Conservation (phyloP, 2,113 vertebrate species). For the Nyctereutes procyonoides region DNA sequence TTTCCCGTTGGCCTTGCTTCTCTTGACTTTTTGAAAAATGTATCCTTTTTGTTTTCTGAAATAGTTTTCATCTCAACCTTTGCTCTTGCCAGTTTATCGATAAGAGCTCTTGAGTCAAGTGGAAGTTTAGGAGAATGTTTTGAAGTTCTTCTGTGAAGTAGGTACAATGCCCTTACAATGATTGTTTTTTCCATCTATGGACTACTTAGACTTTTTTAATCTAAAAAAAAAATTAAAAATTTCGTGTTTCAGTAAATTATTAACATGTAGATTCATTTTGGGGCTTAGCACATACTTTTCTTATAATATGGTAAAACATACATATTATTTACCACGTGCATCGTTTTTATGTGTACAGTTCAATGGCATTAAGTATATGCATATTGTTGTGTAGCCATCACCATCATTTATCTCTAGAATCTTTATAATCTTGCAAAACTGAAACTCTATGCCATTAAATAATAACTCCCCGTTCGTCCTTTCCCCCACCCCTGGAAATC, state of each 20-base stretch:
- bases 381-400: background rate
- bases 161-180: background rate
- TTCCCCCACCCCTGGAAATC: background rate
- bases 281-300: background rate
- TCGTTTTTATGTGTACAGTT: background rate
- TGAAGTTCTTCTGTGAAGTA: conserved; percentile 53
- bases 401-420: background rate
- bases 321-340: background rate
- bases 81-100: conserved; percentile 54
- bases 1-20: conserved; percentile 71
- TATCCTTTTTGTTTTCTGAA: conserved; percentile 60
- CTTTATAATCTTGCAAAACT: background rate
- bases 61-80: conserved; percentile 68
- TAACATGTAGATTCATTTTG: background rate
- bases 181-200: background rate
- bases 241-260: conserved; percentile 39
- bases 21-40: conserved; percentile 68
- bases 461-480: background rate
- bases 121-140: conserved; percentile 60
- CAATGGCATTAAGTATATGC: background rate
- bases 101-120: conserved; percentile 57
- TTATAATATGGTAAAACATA: background rate
- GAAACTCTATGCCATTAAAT: background rate
- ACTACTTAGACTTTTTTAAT: background rate
- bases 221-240: conserved; percentile 27